Percentiles rank a stretch among this genome's conserved stretches.
phyloP scores from a whole-genome alignment of 2,113 vertebrate species.

The Tupaia tana region DNA sequence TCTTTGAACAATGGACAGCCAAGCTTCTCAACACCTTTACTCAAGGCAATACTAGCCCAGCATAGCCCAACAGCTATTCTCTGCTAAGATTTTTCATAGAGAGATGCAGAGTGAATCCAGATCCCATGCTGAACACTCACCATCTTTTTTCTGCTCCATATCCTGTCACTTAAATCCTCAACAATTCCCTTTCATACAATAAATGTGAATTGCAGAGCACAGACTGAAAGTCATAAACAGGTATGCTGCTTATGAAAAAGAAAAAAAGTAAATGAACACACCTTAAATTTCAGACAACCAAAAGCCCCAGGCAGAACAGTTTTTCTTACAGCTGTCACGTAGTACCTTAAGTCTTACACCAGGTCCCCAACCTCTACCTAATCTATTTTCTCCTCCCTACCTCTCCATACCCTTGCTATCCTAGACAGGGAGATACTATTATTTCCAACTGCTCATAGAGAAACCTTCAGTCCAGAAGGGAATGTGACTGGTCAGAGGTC shows the following conservation, averaged over 20 bases:
- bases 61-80: slow-evolving; percentile 52
- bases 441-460: not conserved
- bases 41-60: slow-evolving; percentile 58
- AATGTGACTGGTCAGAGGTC: not conserved
- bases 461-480: not conserved
- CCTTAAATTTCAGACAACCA: slow-evolving; percentile 64
- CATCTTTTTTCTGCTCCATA: slow-evolving; percentile 10
- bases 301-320: slow-evolving; percentile 10
- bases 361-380: not conserved
- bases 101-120: slow-evolving; percentile 9
- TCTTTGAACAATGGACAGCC: slow-evolving; percentile 84
- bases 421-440: not conserved
- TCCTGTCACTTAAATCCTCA: slow-evolving; percentile 69
- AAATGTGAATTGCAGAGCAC: slow-evolving; percentile 68
- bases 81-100: slow-evolving; percentile 11
- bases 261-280: not conserved
- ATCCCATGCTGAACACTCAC: not conserved
- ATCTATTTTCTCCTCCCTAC: not conserved
- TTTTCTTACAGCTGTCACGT: not conserved
- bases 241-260: slow-evolving; percentile 36
- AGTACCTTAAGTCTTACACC: slow-evolving; percentile 20
- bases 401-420: not conserved
- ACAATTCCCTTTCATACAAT: slow-evolving; percentile 38
- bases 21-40: slow-evolving; percentile 85
- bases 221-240: slow-evolving; percentile 41